These are phyloP conservation scores for Lasioglossum morio DNA, from an alignment of 2,888 invertebrate species.

Conservation along the genomic window DNA sequence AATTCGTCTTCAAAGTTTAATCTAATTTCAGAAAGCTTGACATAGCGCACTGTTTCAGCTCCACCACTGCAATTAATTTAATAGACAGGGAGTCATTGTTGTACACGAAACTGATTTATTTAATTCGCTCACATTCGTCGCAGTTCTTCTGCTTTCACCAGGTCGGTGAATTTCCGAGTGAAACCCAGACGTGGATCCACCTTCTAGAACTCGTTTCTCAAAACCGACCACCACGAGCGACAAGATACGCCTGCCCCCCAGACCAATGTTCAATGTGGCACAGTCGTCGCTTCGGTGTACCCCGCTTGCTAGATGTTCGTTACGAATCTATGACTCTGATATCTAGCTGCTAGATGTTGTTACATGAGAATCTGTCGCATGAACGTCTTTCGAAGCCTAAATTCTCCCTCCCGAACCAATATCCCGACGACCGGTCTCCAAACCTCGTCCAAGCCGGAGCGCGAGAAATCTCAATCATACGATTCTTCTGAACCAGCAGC, in stretches of 20 bases:
- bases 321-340: neutral
- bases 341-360: neutral
- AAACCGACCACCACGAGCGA: neutral
- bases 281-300: neutral
- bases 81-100: too few relatives aligned
- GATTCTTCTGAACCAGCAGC: slow-evolving; percentile 35
- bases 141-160: too few relatives aligned
- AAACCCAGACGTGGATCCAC: too few relatives aligned
- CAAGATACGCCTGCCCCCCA: neutral
- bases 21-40: neutral
- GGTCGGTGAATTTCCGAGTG: too few relatives aligned
- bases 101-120: too few relatives aligned
- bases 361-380: neutral
- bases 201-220: neutral
- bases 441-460: neutral
- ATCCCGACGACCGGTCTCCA: neutral
- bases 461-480: neutral
- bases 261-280: neutral
- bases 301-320: neutral
- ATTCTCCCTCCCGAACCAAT: neutral
- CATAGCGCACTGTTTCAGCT: neutral
- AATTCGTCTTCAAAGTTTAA: neutral
- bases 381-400: neutral
- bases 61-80: neutral
- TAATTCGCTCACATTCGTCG: too few relatives aligned